Conservation (phyloP, 2,888 invertebrate genomes). For the Agonopterix arenella region DNA sequence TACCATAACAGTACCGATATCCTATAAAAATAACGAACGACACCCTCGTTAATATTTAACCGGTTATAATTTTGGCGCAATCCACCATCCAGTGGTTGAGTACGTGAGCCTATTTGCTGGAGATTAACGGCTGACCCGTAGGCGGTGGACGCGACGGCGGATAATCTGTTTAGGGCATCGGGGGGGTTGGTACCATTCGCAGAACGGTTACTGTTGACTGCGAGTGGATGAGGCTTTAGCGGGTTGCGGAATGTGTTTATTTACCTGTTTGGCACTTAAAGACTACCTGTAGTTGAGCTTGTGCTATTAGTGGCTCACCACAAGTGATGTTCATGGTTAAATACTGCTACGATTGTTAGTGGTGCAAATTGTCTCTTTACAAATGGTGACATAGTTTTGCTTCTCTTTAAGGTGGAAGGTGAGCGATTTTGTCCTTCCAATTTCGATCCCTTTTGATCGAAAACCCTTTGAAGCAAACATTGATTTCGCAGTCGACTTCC, state of each 20-base stretch:
- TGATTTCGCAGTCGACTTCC: background rate
- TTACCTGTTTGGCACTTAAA: no score
- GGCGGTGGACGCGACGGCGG: conserved; percentile 25
- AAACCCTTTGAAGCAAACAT: background rate
- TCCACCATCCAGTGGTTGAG: conserved; percentile 15
- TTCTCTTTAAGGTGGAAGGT: no score
- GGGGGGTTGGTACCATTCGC: background rate
- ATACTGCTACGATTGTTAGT: no score
- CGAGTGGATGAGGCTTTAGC: no score
- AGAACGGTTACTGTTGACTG: conserved; percentile 8
- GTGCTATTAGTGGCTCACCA: no score
- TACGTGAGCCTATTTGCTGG: conserved; percentile 60
- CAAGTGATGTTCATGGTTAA: no score
- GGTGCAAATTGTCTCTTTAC: no score
- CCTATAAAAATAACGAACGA: background rate
- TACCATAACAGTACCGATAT: background rate
- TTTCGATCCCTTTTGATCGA: no score
- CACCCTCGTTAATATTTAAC: conserved; percentile 28
- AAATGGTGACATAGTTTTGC: no score
- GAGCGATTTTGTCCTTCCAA: no score
- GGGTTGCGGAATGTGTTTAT: no score
- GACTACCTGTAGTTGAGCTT: no score
- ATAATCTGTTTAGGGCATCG: conserved; percentile 40
- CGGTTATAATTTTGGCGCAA: conserved; percentile 38
- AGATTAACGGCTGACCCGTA: conserved; percentile 48